phyloP scores from a whole-genome alignment of 2,113 vertebrate species.

The Myrmecophaga tridactyla region DNA sequence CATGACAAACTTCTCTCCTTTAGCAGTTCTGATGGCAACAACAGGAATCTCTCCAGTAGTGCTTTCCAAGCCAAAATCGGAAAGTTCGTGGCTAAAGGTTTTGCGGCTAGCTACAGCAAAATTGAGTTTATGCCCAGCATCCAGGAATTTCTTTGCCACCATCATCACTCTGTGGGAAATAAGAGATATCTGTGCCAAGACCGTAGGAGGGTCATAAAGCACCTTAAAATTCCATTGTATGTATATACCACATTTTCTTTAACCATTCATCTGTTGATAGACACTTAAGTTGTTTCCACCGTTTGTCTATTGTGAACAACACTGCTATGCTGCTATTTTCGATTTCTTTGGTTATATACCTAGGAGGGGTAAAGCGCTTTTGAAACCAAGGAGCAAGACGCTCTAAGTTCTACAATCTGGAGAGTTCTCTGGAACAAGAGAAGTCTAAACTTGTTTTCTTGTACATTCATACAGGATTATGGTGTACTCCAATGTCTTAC shows the following conservation, averaged over 20 bases:
- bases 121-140: conserved; percentile 91
- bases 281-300: too few species aligned
- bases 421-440: not conserved
- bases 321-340: too few species aligned
- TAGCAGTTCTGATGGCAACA: conserved; percentile 91
- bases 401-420: not conserved
- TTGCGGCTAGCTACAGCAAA: conserved; percentile 95
- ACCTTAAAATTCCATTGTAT: too few species aligned
- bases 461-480: not conserved
- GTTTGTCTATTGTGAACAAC: too few species aligned
- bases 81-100: conserved; percentile 89
- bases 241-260: too few species aligned
- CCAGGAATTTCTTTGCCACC: conserved; percentile 94
- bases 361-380: not conserved
- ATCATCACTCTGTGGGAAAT: conserved; percentile 92
- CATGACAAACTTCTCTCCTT: conserved; percentile 97
- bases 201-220: not conserved
- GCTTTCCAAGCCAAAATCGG: conserved; percentile 92
- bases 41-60: conserved; percentile 90
- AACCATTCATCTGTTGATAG: too few species aligned
- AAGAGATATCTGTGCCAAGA: conserved; percentile 14
- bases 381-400: not conserved
- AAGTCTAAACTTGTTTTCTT: not conserved
- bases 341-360: not conserved
- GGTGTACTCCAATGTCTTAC: not conserved